phyloP scores from a whole-genome alignment of 2,888 invertebrate genomes.

The Phytoseiulus persimilis region DNA sequence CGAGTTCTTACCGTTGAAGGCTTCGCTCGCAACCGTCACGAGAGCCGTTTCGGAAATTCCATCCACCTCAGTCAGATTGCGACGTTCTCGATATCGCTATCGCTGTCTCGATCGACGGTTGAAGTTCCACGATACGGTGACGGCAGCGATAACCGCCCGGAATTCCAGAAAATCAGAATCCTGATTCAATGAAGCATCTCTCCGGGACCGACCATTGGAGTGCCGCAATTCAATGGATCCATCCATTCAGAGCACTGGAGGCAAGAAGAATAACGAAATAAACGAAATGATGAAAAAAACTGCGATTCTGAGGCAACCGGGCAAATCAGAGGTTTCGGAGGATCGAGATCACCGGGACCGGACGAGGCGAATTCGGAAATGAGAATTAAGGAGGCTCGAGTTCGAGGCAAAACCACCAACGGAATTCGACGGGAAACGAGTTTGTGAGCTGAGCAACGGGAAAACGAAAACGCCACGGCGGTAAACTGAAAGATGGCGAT shows the following conservation, averaged over 20 bases:
- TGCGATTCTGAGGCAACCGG: too few species aligned
- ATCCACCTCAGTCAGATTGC: neutral
- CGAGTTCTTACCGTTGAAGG: neutral
- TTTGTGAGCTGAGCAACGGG: too few species aligned
- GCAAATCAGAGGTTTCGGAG: too few species aligned
- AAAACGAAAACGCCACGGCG: too few species aligned
- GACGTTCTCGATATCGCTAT: neutral
- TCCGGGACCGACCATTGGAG: neutral
- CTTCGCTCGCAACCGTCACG: neutral
- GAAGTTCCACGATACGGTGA: neutral
- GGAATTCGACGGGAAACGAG: too few species aligned
- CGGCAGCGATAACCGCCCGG: neutral
- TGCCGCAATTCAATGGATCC: neutral
- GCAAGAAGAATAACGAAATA: too few species aligned
- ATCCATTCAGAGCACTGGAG: neutral
- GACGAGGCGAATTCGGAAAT: too few species aligned
- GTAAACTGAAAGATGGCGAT: too few species aligned
- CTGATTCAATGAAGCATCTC: neutral
- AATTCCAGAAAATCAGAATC: neutral
- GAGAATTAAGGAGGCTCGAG: too few species aligned
- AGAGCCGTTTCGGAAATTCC: neutral
- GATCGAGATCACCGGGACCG: too few species aligned
- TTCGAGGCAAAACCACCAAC: too few species aligned
- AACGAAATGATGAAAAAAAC: too few species aligned
- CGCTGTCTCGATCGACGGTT: neutral